phyloP scores from a whole-genome alignment of 2,113 vertebrate species.

The Coptodon rendalli region DNA sequence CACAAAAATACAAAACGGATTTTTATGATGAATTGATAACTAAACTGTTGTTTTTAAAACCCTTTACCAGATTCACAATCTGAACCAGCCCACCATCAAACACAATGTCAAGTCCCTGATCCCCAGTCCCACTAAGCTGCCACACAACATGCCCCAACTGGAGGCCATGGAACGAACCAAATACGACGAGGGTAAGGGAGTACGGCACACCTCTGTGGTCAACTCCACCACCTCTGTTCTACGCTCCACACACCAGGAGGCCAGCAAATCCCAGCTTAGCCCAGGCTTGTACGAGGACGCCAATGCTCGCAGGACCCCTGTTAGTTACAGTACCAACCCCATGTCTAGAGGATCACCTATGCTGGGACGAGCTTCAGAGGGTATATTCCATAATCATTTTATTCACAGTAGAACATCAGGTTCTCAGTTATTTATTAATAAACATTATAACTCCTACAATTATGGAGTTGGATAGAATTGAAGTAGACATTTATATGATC shows the following conservation, averaged over 20 bases:
- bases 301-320: slow-evolving; percentile 88
- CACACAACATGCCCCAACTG: slow-evolving; percentile 81
- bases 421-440: not conserved
- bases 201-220: slow-evolving; percentile 90
- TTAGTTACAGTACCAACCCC: slow-evolving; percentile 84
- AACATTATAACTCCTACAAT: not conserved
- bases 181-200: slow-evolving; percentile 86
- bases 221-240: slow-evolving; percentile 93
- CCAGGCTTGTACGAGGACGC: slow-evolving; percentile 93
- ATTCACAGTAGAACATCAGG: not conserved
- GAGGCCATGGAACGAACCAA: slow-evolving; percentile 86
- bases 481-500: not conserved
- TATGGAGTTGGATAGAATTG: not conserved
- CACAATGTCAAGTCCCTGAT: slow-evolving; percentile 98
- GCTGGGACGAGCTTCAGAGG: slow-evolving; percentile 82
- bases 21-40: not conserved
- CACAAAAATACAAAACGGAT: not conserved
- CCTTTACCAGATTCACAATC: slow-evolving; percentile 79
- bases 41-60: not conserved
- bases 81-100: slow-evolving; percentile 91
- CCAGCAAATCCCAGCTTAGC: slow-evolving; percentile 87
- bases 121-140: slow-evolving; percentile 85
- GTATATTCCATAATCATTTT: slow-evolving; percentile 53
- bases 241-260: slow-evolving; percentile 92
- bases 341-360: slow-evolving; percentile 92